phyloP scores from a whole-genome alignment of 2,113 vertebrate genomes.

The Percina caprodes region DNA sequence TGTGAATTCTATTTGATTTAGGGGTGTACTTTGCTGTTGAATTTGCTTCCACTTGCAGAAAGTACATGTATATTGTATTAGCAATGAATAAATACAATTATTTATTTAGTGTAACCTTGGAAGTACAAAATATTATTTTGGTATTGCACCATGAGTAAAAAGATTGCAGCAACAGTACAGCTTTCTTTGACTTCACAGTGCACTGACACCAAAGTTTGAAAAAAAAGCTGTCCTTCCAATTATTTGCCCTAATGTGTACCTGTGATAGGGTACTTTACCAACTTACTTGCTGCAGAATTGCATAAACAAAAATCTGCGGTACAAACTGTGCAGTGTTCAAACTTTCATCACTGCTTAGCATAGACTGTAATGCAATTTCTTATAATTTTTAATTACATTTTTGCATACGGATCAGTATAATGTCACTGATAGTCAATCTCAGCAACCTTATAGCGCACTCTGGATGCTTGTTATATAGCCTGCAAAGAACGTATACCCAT shows the following conservation, averaged over 20 bases:
- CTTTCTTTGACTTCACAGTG: slow-evolving; percentile 3
- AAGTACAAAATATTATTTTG: slow-evolving; percentile 3
- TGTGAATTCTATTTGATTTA: slow-evolving; percentile 17
- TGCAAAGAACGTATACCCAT: not conserved
- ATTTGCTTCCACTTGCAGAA: slow-evolving; percentile 7
- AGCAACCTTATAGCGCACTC: not conserved
- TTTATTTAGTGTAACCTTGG: slow-evolving; percentile 15
- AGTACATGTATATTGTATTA: slow-evolving; percentile 23
- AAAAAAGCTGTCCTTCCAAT: not conserved
- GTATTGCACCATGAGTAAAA: not conserved
- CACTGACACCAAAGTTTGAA: not conserved
- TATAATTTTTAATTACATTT: not conserved
- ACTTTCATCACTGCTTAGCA: not conserved
- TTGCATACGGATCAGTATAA: not conserved
- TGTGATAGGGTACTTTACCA: not conserved
- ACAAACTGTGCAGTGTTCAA: slow-evolving; percentile 7
- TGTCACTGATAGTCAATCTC: not conserved
- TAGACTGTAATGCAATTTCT: not conserved
- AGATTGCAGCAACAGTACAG: not conserved
- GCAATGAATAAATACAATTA: slow-evolving; percentile 10
- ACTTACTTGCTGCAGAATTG: slow-evolving; percentile 2
- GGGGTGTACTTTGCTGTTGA: slow-evolving; percentile 14
- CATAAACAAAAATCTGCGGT: slow-evolving; percentile 11
- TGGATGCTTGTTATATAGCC: not conserved
- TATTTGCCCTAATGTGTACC: not conserved